These are phyloP conservation scores for Macropodus opercularis DNA, from an alignment of 2,797 vertebrate species.

Conservation along the genomic window DNA sequence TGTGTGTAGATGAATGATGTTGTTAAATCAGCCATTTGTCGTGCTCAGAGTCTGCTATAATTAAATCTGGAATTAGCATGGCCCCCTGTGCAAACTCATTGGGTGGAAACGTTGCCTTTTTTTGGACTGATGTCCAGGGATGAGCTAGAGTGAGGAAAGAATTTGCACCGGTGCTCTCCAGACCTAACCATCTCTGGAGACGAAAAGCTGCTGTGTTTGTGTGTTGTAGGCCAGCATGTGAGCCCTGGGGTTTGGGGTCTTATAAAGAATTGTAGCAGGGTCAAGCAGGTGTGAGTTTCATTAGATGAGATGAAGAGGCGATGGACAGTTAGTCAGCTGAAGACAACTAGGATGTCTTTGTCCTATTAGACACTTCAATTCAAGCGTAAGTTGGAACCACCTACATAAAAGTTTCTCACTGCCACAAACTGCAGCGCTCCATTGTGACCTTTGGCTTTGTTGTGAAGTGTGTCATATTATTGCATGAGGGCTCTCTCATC, in stretches of 20 bases:
- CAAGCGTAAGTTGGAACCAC: background rate
- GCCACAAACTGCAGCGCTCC: background rate
- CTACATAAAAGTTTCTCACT: background rate
- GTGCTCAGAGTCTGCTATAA: conserved; percentile 16
- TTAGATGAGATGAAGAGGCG: conserved; percentile 12
- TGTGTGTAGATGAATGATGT: conserved; percentile 1
- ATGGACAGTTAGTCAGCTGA: background rate
- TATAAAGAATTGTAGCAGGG: conserved; percentile 29
- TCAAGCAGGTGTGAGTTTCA: conserved; percentile 27
- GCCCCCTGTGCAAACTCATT: conserved; percentile 47
- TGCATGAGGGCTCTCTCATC: conserved; percentile 55
- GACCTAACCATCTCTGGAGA: conserved; percentile 73
- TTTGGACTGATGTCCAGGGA: conserved; percentile 74
- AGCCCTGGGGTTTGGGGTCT: conserved; percentile 49
- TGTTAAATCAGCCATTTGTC: conserved; percentile 24
- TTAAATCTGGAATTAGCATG: conserved; percentile 47
- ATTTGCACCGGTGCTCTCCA: conserved; percentile 65
- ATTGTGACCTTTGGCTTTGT: conserved; percentile 39
- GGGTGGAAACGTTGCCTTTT: conserved; percentile 73
- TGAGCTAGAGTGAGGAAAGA: conserved; percentile 66
- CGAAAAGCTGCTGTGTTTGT: conserved; percentile 25
- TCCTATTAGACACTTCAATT: background rate
- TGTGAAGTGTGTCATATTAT: conserved; percentile 57
- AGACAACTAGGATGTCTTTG: background rate
- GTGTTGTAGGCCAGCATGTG: conserved; percentile 32